Conservation (phyloP, 2,797 vertebrate genomes). For the Thalassophryne amazonica region DNA sequence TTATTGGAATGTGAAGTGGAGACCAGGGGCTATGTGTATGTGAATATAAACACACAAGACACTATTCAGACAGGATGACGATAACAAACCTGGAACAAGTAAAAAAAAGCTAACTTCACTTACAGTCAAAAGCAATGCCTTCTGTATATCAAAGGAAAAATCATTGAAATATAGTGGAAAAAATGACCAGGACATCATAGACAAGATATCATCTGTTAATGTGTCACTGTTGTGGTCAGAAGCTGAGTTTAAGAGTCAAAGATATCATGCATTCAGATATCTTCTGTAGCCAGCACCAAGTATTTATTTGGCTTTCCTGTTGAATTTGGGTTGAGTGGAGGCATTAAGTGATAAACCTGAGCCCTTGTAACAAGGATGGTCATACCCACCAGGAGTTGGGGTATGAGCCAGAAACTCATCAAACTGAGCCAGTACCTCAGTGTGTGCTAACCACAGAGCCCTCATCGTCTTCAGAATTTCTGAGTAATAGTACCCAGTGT, state of each 20-base stretch:
- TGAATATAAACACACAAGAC: constrained; percentile 36
- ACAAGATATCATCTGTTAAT: constrained; percentile 2
- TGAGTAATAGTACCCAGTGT: constrained; percentile 62
- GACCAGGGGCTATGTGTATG: constrained; percentile 12
- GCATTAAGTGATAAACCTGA: constrained; percentile 63
- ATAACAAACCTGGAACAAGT: constrained; percentile 15
- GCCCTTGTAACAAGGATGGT: constrained; percentile 54
- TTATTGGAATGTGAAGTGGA: constrained; percentile 21
- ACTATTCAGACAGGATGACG: constrained; percentile 7
- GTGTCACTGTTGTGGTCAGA: constrained; percentile 4
- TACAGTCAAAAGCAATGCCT: constrained; percentile 1
- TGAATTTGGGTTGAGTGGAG: constrained; percentile 55
- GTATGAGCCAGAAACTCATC: constrained; percentile 55
- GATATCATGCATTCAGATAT: constrained; percentile 10
- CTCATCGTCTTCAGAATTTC: constrained; percentile 59
- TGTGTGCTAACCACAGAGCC: constrained; percentile 61
- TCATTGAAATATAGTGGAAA: too few species aligned
- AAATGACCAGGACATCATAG: too few species aligned
- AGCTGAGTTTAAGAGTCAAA: constrained; percentile 25
- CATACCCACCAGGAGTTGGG: constrained; percentile 34
- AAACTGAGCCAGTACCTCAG: constrained; percentile 49
- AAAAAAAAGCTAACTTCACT: not conserved
- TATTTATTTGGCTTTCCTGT: constrained; percentile 46
- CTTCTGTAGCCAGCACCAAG: constrained; percentile 14
- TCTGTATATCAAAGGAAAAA: not conserved